Conservation (phyloP, 2,888 invertebrate species). For the Rhingia campestris region DNA sequence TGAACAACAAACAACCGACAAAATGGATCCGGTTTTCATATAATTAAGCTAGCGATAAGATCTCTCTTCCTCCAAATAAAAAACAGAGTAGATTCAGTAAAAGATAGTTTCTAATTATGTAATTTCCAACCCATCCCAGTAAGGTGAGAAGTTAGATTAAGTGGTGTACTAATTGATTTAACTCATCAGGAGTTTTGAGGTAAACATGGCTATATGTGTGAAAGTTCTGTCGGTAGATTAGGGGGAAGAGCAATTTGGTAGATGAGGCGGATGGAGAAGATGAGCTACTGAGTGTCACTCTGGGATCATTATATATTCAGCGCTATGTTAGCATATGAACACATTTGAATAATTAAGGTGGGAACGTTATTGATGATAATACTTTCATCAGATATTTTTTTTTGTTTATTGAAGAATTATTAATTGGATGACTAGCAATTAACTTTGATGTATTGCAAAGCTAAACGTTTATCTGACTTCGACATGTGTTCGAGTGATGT, state of each 20-base stretch:
- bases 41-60: neutral
- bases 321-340: neutral
- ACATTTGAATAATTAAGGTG: neutral
- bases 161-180: slow-evolving; percentile 5
- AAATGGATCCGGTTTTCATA: neutral
- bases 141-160: neutral
- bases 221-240: too few relatives aligned
- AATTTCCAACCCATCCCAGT: neutral
- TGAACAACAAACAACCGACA: too few relatives aligned
- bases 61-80: neutral
- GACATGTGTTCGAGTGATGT: neutral
- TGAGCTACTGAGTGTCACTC: too few relatives aligned
- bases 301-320: too few relatives aligned
- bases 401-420: neutral
- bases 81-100: neutral
- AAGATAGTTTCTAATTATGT: neutral
- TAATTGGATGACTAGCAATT: neutral
- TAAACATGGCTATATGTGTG: too few relatives aligned
- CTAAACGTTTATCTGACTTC: neutral
- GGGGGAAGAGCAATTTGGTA: too few relatives aligned
- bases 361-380: neutral
- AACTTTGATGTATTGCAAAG: neutral
- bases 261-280: too few relatives aligned
- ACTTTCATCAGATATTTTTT: neutral
- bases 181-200: neutral